Percentiles rank a stretch among this genome's conserved stretches.
Conservation (phyloP, 1,140 invertebrate genomes). For the Tribolium castaneum region DNA sequence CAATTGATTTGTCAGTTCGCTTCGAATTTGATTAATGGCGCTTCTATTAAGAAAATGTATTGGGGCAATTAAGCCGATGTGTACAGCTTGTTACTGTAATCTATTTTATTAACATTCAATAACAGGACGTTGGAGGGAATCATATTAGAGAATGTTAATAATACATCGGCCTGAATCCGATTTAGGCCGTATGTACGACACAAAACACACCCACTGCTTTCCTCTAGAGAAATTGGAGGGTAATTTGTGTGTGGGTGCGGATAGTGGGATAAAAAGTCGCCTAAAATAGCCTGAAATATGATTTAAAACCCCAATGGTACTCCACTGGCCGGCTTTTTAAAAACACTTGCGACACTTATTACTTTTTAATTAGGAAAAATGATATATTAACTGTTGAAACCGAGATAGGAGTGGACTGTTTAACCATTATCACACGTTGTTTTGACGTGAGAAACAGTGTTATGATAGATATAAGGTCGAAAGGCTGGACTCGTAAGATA, state of each 20-base stretch:
- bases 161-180: neutral
- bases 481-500: neutral
- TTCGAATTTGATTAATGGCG: neutral
- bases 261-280: neutral
- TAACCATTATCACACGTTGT: neutral
- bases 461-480: neutral
- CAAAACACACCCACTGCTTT: neutral
- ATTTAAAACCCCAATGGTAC: neutral
- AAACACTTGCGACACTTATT: neutral
- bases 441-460: neutral
- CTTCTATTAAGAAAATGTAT: neutral
- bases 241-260: neutral
- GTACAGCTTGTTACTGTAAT: slow-evolving; percentile 11
- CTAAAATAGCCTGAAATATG: neutral
- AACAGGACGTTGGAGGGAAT: neutral
- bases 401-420: neutral
- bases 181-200: neutral
- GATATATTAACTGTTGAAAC: neutral
- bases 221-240: neutral
- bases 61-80: neutral
- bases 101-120: slow-evolving; percentile 19
- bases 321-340: neutral
- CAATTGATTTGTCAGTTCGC: neutral
- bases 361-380: neutral
- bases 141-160: slow-evolving; percentile 2